Evolutionary conservation across 64 coral and sea anemone genomes (phyloP).

Genomic region (Montipora cactus): DNA sequence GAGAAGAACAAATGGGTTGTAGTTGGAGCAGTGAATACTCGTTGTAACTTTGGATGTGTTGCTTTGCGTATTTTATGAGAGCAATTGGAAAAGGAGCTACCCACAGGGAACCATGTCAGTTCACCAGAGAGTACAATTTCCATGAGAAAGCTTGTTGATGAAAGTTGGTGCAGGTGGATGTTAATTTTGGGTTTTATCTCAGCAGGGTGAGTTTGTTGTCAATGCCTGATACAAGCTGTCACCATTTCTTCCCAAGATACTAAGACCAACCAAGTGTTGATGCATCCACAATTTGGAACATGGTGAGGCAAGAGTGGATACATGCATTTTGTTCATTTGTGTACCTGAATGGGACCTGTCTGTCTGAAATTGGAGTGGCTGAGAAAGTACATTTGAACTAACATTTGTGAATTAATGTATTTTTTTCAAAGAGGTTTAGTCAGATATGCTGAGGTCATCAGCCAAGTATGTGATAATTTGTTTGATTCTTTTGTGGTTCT

Average conservation of each 20-base stretch:
- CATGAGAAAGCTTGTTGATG: neutral
- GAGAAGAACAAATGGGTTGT: conserved; percentile 90
- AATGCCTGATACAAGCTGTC: neutral
- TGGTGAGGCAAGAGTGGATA: too few species aligned
- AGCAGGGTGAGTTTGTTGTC: neutral
- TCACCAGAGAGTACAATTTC: neutral
- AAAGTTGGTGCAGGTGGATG: neutral
- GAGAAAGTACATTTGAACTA: too few species aligned
- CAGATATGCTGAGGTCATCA: too few species aligned
- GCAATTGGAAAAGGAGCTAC: neutral
- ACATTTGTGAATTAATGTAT: too few species aligned
- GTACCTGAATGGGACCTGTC: too few species aligned
- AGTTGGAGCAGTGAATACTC: conserved; percentile 93
- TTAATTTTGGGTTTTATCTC: neutral
- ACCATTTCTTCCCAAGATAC: neutral
- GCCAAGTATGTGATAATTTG: too few species aligned
- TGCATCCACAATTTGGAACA: neutral
- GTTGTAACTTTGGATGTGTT: conserved; percentile 99
- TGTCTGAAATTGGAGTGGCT: too few species aligned
- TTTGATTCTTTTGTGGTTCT: too few species aligned
- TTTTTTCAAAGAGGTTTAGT: too few species aligned
- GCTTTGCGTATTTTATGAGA: conserved; percentile 81
- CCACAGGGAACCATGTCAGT: neutral
- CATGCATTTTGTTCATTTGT: too few species aligned
- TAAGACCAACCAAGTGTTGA: neutral